These are phyloP conservation scores for Amphipyra tragopoginis DNA, from an alignment of 2,888 invertebrate species.

Conservation along the genomic window DNA sequence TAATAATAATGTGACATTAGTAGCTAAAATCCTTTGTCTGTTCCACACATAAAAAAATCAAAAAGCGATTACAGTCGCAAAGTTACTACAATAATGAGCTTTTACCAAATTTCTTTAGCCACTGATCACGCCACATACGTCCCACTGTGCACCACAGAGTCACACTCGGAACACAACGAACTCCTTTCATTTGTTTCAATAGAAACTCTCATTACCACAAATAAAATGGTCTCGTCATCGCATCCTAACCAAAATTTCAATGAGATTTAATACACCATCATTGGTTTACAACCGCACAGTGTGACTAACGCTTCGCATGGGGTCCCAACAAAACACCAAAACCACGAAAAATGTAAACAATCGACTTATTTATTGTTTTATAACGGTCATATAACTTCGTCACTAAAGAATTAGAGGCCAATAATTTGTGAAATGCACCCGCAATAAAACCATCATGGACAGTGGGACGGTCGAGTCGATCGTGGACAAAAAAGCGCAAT, in stretches of 20 bases:
- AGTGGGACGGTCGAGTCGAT: slow-evolving; percentile 57
- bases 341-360: slow-evolving; percentile 84
- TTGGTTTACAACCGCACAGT: slow-evolving; percentile 73
- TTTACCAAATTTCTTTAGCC: slow-evolving; percentile 64
- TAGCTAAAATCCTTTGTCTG: slow-evolving; percentile 38
- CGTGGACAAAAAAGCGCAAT: slow-evolving; percentile 70
- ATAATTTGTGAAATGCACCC: slow-evolving; percentile 82
- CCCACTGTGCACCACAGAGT: slow-evolving; percentile 69
- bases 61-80: slow-evolving; percentile 63
- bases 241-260: slow-evolving; percentile 73
- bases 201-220: slow-evolving; percentile 67
- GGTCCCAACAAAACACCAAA: slow-evolving; percentile 72
- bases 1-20: slow-evolving; percentile 52
- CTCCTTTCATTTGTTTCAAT: slow-evolving; percentile 71
- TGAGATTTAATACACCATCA: slow-evolving; percentile 75
- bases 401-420: slow-evolving; percentile 76
- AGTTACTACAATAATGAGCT: slow-evolving; percentile 71
- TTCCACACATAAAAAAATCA: slow-evolving; percentile 41
- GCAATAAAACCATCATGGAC: slow-evolving; percentile 87
- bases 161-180: slow-evolving; percentile 35
- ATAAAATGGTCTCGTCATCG: slow-evolving; percentile 70
- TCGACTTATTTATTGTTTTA: slow-evolving; percentile 87
- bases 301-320: slow-evolving; percentile 79
- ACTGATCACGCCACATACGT: slow-evolving; percentile 65
- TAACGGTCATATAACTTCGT: slow-evolving; percentile 83